phyloP scores from a whole-genome alignment of 2,888 invertebrate genomes.

The Iphiclides podalirius region DNA sequence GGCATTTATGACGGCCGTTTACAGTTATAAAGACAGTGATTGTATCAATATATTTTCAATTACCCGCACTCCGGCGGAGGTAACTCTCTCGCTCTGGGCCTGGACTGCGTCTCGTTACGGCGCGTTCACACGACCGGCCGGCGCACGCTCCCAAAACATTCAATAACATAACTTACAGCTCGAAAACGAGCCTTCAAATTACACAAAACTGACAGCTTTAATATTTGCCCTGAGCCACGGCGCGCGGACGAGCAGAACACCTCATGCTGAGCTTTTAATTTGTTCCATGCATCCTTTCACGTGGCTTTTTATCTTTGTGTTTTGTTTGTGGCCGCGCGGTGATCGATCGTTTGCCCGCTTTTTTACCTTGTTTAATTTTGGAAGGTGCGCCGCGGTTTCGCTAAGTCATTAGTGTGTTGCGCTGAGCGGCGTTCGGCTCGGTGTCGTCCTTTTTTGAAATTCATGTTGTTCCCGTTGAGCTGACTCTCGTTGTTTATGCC shows the following conservation, averaged over 20 bases:
- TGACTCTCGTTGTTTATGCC: conserved; percentile 39
- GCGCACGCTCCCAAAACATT: conserved; percentile 61
- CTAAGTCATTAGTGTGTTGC: conserved; percentile 69
- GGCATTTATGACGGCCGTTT: conserved; percentile 46
- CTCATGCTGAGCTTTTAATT: conserved; percentile 79
- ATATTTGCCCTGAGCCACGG: conserved; percentile 69
- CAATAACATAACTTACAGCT: conserved; percentile 75
- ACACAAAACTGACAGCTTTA: conserved; percentile 77
- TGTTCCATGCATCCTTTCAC: conserved; percentile 75
- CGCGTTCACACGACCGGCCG: conserved; percentile 52
- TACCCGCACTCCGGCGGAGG: conserved; percentile 41
- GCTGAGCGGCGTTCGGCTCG: conserved; percentile 30
- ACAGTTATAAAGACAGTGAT: conserved; percentile 49
- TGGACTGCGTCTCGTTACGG: conserved; percentile 45
- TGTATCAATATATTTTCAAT: conserved; percentile 57
- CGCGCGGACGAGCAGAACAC: conserved; percentile 50
- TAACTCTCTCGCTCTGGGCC: conserved; percentile 48
- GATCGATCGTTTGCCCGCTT: conserved; percentile 75
- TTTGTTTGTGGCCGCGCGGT: conserved; percentile 66
- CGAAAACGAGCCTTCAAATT: conserved; percentile 71
- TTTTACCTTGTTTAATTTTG: conserved; percentile 76
- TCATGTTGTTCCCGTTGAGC: conserved; percentile 49
- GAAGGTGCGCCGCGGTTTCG: conserved; percentile 68
- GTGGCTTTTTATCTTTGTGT: conserved; percentile 64
- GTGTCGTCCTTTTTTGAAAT: conserved; percentile 46